phyloP scores from a whole-genome alignment of 2,888 invertebrate genomes.

The Orchesella flavescens region DNA sequence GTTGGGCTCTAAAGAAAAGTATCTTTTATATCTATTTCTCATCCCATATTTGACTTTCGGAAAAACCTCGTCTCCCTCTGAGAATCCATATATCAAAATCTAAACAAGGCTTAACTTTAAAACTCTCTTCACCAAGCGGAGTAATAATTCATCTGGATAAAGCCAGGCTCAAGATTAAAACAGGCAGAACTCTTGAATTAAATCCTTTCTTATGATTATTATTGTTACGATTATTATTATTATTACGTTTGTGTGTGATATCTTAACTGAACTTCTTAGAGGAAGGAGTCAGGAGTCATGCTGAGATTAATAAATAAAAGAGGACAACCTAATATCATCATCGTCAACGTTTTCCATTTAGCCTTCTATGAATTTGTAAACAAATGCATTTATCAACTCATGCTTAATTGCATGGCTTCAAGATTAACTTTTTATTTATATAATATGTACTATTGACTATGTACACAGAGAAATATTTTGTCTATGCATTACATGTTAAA shows the following conservation, averaged over 20 bases:
- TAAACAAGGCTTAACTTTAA: conserved; percentile 52
- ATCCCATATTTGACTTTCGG: conserved; percentile 39
- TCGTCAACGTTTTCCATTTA: too few species aligned
- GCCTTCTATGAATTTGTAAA: too few species aligned
- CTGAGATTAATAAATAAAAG: conserved; percentile 7
- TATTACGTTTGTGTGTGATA: conserved; percentile 36
- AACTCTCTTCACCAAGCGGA: conserved; percentile 29
- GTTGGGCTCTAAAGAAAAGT: neutral
- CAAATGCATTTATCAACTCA: too few species aligned
- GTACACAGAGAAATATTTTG: too few species aligned
- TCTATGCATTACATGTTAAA: too few species aligned
- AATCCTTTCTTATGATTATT: conserved; percentile 39
- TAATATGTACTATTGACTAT: too few species aligned
- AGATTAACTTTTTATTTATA: too few species aligned
- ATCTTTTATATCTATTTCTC: conserved; percentile 36
- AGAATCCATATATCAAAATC: conserved; percentile 49
- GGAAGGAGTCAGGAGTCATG: neutral
- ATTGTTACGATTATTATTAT: conserved; percentile 39
- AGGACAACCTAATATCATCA: neutral
- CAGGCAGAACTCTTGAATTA: conserved; percentile 5
- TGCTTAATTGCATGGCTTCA: too few species aligned
- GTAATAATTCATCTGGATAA: conserved; percentile 43
- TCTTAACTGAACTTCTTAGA: conserved; percentile 17
- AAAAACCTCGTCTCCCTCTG: conserved; percentile 19
- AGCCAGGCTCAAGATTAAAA: conserved; percentile 3